These are phyloP conservation scores for Geopemphigus sp. DNA, from an alignment of 1,140 invertebrate genomes.

Conservation along the genomic window DNA sequence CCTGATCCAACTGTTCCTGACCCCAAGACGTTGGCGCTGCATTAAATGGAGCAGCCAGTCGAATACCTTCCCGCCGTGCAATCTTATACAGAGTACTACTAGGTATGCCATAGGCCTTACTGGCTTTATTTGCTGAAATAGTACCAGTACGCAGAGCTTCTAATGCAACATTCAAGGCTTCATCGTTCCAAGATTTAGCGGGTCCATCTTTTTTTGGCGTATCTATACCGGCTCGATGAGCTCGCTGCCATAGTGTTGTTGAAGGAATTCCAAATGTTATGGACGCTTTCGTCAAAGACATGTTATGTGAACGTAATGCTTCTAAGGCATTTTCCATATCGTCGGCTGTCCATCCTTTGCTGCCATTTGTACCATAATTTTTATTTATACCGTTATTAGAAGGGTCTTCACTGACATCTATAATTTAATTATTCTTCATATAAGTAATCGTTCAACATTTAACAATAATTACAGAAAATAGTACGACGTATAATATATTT, in stretches of 20 bases:
- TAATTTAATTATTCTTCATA: not conserved
- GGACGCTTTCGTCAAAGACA: constrained; percentile 82
- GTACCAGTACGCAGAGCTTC: constrained; percentile 76
- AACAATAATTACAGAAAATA: not conserved
- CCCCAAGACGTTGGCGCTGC: constrained; percentile 86
- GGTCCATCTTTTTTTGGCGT: constrained; percentile 85
- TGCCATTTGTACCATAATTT: constrained; percentile 52
- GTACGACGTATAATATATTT: not conserved
- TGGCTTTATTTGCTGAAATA: constrained; percentile 85
- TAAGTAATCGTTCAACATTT: not conserved
- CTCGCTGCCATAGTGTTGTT: constrained; percentile 85
- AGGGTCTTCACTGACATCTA: constrained; percentile 46
- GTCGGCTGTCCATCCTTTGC: constrained; percentile 81
- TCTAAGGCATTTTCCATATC: constrained; percentile 86
- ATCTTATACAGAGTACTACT: constrained; percentile 88
- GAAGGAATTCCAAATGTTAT: constrained; percentile 83
- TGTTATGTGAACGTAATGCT: constrained; percentile 76
- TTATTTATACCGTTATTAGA: constrained; percentile 43
- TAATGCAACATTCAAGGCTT: constrained; percentile 74
- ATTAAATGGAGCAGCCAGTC: constrained; percentile 81
- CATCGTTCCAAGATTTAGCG: constrained; percentile 83
- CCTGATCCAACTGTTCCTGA: constrained; percentile 76
- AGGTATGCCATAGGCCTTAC: constrained; percentile 86
- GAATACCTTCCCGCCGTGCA: constrained; percentile 80
- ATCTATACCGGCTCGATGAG: constrained; percentile 79